Percentiles rank a stretch among this genome's conserved stretches.
Evolutionary conservation across 1,140 invertebrate genomes (phyloP).

Genomic region (Lysiphlebus fabarum): DNA sequence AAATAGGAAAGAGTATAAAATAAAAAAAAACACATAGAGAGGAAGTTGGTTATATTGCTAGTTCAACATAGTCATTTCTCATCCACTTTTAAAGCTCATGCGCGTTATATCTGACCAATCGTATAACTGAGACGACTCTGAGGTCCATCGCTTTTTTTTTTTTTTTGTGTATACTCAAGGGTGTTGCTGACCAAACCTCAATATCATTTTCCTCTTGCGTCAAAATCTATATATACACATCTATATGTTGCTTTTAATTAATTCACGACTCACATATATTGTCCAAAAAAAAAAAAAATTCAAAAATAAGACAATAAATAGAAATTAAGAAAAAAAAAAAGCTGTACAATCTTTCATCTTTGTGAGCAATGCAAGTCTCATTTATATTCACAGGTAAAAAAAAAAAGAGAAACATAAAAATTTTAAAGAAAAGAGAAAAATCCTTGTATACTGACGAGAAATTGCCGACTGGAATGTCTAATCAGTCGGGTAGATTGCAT

Average conservation of each 20-base stretch:
- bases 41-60: slow-evolving; percentile 45
- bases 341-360: slow-evolving; percentile 10
- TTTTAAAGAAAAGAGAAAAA: too few relatives aligned
- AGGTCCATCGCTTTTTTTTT: slow-evolving; percentile 43
- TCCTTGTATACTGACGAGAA: slow-evolving; percentile 26
- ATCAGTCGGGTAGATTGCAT: slow-evolving; percentile 48
- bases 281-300: slow-evolving; percentile 7
- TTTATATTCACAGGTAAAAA: slow-evolving; percentile 5
- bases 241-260: slow-evolving; percentile 12
- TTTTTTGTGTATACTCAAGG: neutral
- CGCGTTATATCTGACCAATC: slow-evolving; percentile 50
- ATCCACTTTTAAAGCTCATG: slow-evolving; percentile 46
- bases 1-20: neutral
- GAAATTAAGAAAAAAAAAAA: too few relatives aligned
- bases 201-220: slow-evolving; percentile 6
- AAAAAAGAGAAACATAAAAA: too few relatives aligned
- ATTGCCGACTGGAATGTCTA: slow-evolving; percentile 46
- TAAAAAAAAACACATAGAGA: too few relatives aligned
- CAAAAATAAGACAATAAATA: too few relatives aligned
- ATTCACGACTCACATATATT: slow-evolving; percentile 28
- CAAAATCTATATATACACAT: neutral
- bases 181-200: slow-evolving; percentile 23
- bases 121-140: slow-evolving; percentile 47
- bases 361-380: slow-evolving; percentile 19
- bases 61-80: slow-evolving; percentile 46